Percentiles rank a stretch among this genome's conserved stretches.
Conservation (phyloP, 2,888 invertebrate genomes). For the Andrena bucephala region DNA sequence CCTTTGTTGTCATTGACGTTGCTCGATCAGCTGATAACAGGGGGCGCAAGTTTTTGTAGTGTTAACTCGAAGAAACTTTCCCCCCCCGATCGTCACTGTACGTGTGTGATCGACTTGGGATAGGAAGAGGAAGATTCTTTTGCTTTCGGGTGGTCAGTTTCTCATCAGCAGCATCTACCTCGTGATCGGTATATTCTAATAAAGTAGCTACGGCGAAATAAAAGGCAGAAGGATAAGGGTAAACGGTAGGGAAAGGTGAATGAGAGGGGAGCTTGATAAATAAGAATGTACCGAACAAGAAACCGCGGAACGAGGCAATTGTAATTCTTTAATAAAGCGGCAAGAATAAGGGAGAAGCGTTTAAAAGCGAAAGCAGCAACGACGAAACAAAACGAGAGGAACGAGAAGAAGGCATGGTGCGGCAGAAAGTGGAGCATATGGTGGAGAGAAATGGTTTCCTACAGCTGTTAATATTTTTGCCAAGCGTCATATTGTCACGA, state of each 20-base stretch:
- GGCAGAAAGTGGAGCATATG: constrained; percentile 1
- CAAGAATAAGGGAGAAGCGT: neutral
- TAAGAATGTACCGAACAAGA: neutral
- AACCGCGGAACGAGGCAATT: neutral
- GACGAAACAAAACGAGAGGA: neutral
- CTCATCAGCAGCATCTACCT: neutral
- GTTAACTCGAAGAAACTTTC: neutral
- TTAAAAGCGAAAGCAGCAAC: neutral
- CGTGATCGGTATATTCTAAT: neutral
- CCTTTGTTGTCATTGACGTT: neutral
- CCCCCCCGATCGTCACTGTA: too few relatives aligned
- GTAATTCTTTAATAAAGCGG: constrained; percentile 12
- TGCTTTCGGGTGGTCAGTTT: neutral
- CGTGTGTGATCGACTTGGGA: too few relatives aligned
- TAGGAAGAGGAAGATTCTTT: too few relatives aligned
- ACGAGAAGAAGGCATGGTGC: neutral
- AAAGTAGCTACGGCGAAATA: neutral
- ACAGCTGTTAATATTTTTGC: constrained; percentile 39
- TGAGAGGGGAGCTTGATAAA: neutral
- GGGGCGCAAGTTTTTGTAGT: neutral
- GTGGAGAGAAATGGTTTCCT: constrained; percentile 16
- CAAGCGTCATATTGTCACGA: constrained; percentile 27
- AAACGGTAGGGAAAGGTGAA: neutral
- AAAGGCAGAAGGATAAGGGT: neutral
- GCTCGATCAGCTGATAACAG: neutral